Base-by-base conservation (phyloP, 2,888 invertebrate genomes). In the Amphipyra tragopoginis region DNA sequence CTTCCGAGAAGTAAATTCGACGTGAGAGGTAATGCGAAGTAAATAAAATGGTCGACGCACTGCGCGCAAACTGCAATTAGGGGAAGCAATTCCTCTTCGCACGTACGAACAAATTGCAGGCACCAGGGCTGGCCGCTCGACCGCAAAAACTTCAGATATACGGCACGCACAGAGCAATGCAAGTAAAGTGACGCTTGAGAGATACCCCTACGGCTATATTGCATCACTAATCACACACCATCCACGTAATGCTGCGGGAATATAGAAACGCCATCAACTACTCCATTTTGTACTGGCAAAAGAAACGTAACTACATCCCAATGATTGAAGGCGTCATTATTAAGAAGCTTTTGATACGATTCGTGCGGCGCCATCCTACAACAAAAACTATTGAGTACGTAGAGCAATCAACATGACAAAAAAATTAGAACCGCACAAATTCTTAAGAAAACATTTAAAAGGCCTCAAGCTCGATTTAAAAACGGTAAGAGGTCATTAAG, bases 61-160 rank as follows among this genome's bases (percentile, higher is more conserved):
- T 76, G 75, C 75, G 78, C 78, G 72, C 75, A 77, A 68, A 72
- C 80, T 70, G 78, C 89, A 92, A 93, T 93, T 92, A 93, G 82
- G 87, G 82, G 77, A 88, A 85, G 89, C 89, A 87, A 90, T 88
- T 86, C 87, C 83, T 86, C 80, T 90, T 91, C 88, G 90, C 93
- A 93, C 93, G 93, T 93, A 92, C 90, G 86, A 77, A 88, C 87
- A 93, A 93, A 94, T 94, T 93, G 90, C 91, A 75, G 83, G 83
- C 85, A 83, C 83, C 81, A 81, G 83, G 70, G 81, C 80, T 76
- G 81, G 68, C 65, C 63, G 66, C 42, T 45, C 54, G 54, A 69
- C 75, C 65, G 70, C 79, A 79, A 70, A 74, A 76, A 76, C 72
- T 60, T 14, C 54, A 62, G 56, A 63, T 65, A 65, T 39, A 49